Conservation (phyloP, 2,113 vertebrate genomes). For the Chlorodrepanis virens region DNA sequence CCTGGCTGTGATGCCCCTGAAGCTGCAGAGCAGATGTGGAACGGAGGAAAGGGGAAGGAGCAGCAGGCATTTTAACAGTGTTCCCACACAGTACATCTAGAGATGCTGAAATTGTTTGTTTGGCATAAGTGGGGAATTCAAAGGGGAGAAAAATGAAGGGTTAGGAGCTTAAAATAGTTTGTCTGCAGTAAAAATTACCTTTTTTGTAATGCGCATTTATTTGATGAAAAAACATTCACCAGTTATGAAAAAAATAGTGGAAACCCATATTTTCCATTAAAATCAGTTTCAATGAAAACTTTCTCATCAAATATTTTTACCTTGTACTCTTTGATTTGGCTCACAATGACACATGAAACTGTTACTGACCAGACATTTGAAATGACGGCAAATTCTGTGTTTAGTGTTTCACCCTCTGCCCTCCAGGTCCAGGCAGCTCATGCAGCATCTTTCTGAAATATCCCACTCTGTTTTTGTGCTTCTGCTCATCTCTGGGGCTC, state of each 20-base stretch:
- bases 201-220: not conserved
- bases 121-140: not conserved
- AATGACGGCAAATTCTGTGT: not conserved
- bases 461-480: not conserved
- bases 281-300: not conserved
- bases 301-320: not conserved
- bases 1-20: not conserved
- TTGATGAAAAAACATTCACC: not conserved
- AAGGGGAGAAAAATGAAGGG: not conserved
- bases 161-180: not conserved
- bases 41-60: rapidly evolving
- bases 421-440: not conserved
- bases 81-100: not conserved
- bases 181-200: not conserved
- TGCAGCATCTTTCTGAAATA: not conserved
- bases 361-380: not conserved
- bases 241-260: not conserved
- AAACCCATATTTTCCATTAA: not conserved
- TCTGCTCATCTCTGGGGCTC: not conserved
- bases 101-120: not conserved
- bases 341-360: not conserved
- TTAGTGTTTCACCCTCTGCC: not conserved
- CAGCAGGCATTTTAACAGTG: not conserved
- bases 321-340: not conserved
- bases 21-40: not conserved